Base-by-base conservation (phyloP, 2,113 vertebrate genomes). In the Suncus etruscus region DNA sequence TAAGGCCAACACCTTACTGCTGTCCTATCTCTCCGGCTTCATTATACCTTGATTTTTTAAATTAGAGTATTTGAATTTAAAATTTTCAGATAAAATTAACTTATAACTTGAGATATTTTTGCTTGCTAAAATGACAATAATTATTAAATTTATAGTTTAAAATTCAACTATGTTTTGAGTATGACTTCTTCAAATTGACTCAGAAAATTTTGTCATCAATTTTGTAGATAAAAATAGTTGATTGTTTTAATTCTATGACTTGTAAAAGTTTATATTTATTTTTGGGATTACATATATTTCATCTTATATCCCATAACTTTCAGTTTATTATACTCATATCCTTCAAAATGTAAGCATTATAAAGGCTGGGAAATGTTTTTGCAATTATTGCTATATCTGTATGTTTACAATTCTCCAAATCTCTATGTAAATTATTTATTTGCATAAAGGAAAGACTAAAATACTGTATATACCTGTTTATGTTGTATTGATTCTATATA, bases 41-140 rank as follows among this genome's bases (percentile, higher is more conserved):
- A 82, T 83, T 20, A 58, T 6, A 18, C 5, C 25, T 25, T 68
- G 2, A n/a, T 25, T 73, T 16, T 78, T 89, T 69, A 92, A 87
- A 18, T 76, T 74, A 58, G 65, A 76, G 84, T 82, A n/a, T 66
- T 91, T 93, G 79, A 6, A 76, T 45, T 27, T 73, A 92, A 90
- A 89, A 12, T 61, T 73, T 10, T 9, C 27, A 77, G 29, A 54
- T 80, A 76, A 72, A 66, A 90, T 47, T 11, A 1, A 39, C 3
- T 88, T 15, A 81, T 4, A 14, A 58, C 5, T 3, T 58, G 16
- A 14, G 54, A 58, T 58, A 58, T 58, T 14, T 18, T 58, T 58
- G 54, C 16, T 3, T 58, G 54, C 54, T 58, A 58, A 58, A 58
- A n/a, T n/a, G n/a, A n/a, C n/a, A n/a, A n/a, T n/a, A n/a, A n/a